Evolutionary conservation across 2,113 vertebrate genomes (phyloP), one percentile per base, ranked within the genome.

Genomic region (Brachionichthys hirsutus): DNA sequence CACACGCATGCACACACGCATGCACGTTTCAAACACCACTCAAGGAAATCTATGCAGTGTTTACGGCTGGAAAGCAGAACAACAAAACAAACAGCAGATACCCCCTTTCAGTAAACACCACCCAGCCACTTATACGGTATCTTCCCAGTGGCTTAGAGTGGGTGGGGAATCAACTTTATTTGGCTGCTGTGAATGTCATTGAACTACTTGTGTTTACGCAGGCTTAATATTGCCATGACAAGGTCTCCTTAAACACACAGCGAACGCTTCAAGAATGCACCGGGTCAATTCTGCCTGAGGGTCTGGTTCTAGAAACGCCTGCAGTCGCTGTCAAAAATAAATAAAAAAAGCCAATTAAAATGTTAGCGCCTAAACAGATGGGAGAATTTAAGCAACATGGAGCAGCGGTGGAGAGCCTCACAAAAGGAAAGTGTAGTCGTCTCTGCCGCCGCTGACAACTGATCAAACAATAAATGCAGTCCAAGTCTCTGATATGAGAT

Each of bases 51-150:
- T 74, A 47, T 65, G 84, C 74, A 42, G 77, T 90, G 87, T 89
- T 89, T 87, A 88, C 64, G 75, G 84, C 80, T 42, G 71, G 84
- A 52, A 87, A 84, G 82, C 81, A 89, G 75, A 90, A 87, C 81
- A 89, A 88, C 85, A 88, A 84, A 89, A 87, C 87, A 87, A 90
- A 89, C 83, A 89, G 77, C 81, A 78, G 73, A 85, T 87, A 89
- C 82, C 85, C 83, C 82, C 84, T 84, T 82, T 77, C 78, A 80
- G 85, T 86, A 87, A 88, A 90, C 89, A 87, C 78, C 83, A 64
- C 53, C 75, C 69, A 78, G 18, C 74, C 85, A 78, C 81, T 88
- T 81, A 76, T 65, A 62, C 58, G 47, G 70, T 73, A 76, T 85
- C 88, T 84, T 85, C 67, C 65, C 74, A 60, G 75, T 81, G 73